Evolutionary conservation across 2,888 invertebrate genomes (phyloP).

Genomic region (Clanis bilineata): DNA sequence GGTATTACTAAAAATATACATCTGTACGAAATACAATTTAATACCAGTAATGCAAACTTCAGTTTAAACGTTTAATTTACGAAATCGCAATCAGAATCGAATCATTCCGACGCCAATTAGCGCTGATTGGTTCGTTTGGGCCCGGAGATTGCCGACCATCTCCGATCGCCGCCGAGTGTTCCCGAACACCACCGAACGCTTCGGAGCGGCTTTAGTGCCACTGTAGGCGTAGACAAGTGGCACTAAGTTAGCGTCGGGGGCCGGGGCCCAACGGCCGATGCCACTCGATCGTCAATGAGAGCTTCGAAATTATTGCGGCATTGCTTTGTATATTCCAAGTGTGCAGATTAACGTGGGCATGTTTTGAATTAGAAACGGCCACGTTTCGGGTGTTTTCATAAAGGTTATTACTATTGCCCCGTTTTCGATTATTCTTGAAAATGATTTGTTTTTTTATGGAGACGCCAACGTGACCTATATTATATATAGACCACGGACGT

Average conservation of each 20-base stretch:
- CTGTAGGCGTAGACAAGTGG: slow-evolving; percentile 43
- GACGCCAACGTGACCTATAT: too few relatives aligned
- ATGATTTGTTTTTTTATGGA: too few relatives aligned
- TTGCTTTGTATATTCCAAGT: slow-evolving; percentile 34
- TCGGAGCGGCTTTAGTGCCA: slow-evolving; percentile 32
- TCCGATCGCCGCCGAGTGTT: slow-evolving; percentile 34
- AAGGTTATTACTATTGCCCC: too few relatives aligned
- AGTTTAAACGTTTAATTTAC: slow-evolving; percentile 49
- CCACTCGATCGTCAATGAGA: slow-evolving; percentile 22
- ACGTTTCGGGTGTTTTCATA: too few relatives aligned
- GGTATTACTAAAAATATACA: too few relatives aligned
- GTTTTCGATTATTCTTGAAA: too few relatives aligned
- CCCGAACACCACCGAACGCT: slow-evolving; percentile 18
- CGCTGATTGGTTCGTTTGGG: slow-evolving; percentile 45
- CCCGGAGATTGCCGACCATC: slow-evolving; percentile 33
- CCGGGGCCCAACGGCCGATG: slow-evolving; percentile 27
- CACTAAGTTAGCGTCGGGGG: slow-evolving; percentile 43
- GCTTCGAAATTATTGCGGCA: slow-evolving; percentile 34
- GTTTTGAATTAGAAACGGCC: not conserved
- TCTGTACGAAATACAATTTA: not conserved
- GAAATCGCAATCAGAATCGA: slow-evolving; percentile 49
- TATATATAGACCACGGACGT: too few relatives aligned
- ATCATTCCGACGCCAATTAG: slow-evolving; percentile 61
- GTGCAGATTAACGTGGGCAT: slow-evolving; percentile 18
- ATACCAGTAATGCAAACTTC: not conserved